Percentiles rank a stretch among this genome's conserved stretches.
Evolutionary conservation across 2,888 invertebrate genomes (phyloP).

Genomic region (Ischnura elegans): DNA sequence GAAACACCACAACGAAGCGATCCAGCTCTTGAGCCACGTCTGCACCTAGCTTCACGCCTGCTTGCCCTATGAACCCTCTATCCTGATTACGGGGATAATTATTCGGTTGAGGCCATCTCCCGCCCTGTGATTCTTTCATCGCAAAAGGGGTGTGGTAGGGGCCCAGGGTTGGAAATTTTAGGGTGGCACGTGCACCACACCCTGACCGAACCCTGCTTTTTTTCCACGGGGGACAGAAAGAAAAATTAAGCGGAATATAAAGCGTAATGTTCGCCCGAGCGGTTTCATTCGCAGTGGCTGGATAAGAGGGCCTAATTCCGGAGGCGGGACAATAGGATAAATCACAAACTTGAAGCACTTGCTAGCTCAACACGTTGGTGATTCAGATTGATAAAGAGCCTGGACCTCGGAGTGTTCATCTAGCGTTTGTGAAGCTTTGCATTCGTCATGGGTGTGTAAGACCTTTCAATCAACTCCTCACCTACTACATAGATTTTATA

Average conservation of each 20-base stretch:
- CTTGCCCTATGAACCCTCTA: background rate
- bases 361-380: background rate
- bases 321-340: background rate
- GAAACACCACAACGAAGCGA: background rate
- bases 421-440: background rate
- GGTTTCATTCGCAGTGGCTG: background rate
- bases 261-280: background rate
- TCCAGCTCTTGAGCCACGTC: background rate
- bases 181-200: background rate
- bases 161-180: background rate
- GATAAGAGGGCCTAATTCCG: background rate
- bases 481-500: no score
- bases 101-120: background rate
- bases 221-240: background rate
- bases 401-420: background rate
- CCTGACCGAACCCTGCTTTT: background rate
- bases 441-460: background rate
- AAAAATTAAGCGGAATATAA: slow-evolving; percentile 15
- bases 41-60: background rate
- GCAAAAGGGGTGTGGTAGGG: background rate
- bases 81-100: background rate
- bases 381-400: background rate
- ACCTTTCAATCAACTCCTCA: no score
- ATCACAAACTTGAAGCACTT: background rate
- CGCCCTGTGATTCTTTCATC: background rate